Base-by-base conservation (phyloP, 2,888 invertebrate species). In the Geotrupes spiniger region DNA sequence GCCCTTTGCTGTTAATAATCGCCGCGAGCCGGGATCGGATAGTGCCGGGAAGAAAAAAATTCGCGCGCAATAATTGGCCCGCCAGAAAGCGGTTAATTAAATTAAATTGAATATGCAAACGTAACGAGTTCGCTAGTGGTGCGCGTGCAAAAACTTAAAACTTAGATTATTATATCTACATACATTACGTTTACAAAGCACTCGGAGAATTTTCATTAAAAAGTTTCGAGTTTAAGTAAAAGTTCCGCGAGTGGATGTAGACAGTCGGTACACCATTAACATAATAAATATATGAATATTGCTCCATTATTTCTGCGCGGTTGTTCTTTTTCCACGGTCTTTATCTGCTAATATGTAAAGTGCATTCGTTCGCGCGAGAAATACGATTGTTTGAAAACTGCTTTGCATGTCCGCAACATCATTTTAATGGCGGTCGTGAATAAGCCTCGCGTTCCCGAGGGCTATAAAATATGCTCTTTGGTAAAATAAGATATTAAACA, bases 71-170 rank as follows among this genome's bases (percentile, higher is more conserved):
- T 21, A 21, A 21, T 3, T 14, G 33, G 14, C 14, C 9, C 33
- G 33, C 11, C 33, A 15, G 15, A 33, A 14, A 33, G 2, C 11
- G 39, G 38, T 29, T 46, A 46, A 46, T 46, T 46, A 31, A 46
- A 46, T 46, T 46, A 46, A 46, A 33, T 28, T 39, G 40, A 33
- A 38, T 46, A 46, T 46, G 46, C 33, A 46, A 46, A 46, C 39
- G 39, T 46, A 38, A 37, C 46, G 31, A 33, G 50, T 39, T 46
- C 47, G 46, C 48, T 33, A 14, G 33, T 15, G 11, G 33, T 15
- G n/a, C 12, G 14, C 14, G 8, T 11, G 33, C 33, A 33, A 33
- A 33, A 33, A 33, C 12, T 15, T 12, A 6, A 33, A 33, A 33
- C 8, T 33, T 33, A 33, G 33, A 33, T 33, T 33, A 33, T 33